Base-by-base conservation (phyloP, 2,113 vertebrate species). In the Sarotherodon lohbergeri region DNA sequence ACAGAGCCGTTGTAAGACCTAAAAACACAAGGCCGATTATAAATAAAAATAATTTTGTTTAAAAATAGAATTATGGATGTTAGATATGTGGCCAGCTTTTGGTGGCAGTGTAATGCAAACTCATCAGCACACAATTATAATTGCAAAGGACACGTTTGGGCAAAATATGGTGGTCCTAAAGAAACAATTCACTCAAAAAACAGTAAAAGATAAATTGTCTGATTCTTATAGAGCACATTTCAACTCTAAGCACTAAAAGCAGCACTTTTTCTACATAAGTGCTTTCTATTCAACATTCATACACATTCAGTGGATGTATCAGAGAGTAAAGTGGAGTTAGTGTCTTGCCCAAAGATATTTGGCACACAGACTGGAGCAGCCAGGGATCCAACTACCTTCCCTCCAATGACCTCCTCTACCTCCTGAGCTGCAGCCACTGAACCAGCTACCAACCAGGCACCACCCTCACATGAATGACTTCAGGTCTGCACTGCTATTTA, bases 251-350 rank as follows among this genome's bases (percentile, higher is more conserved):
- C 12, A 57, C 55, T 57, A 57, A 57, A 59, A 59, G 57, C 0
- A 61, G 16, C 9, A 61, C 0, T 34, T 32, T 61, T 0, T 61
- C 29, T 61, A 61, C 16, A 61, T 61, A 34, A 34, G 9, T 34
- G 57, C 16, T 34, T 61, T 19, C 29, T 61, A 0, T 61, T 61
- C 14, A 61, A 61, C 57, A 61, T 19, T 34, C 29, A 34, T 34
- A 61, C 29, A 61, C 29, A 61, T 61, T 61, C 57, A 61, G 2
- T 61, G 57, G 29, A 61, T 19, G 16, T 34, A 61, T 61, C 29
- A 34, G 16, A 6, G 14, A 61, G 57, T 19, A 61, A 10, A 32
- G 27, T 61, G 57, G 29, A 34, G 16, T 34, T 61, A 61, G 57
- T 61, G 14, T 34, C 57, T 61, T 34, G 29, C 57, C 16, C 57